Percentiles rank a stretch among this genome's conserved stretches.
These are phyloP conservation scores for Cettia cetti DNA, from an alignment of 2,113 vertebrate species.

Conservation along the genomic window DNA sequence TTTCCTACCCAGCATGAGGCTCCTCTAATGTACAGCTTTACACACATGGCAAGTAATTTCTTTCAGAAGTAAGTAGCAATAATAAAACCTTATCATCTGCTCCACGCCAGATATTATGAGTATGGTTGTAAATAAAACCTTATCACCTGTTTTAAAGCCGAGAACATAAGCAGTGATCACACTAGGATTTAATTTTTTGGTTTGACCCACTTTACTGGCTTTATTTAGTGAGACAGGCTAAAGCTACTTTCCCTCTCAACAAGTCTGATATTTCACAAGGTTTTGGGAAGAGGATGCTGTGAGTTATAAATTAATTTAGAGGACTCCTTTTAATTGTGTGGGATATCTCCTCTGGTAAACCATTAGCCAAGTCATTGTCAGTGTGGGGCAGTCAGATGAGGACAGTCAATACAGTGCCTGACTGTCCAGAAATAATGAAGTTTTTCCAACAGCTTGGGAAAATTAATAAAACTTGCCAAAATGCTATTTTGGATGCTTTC, in stretches of 20 bases:
- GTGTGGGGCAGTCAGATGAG: neutral
- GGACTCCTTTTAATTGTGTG: neutral
- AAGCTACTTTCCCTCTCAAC: neutral
- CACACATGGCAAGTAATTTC: neutral
- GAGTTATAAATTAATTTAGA: neutral
- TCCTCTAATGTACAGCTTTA: neutral
- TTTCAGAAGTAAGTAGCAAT: conserved; percentile 7
- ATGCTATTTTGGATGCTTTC: neutral
- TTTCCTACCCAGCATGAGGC: neutral
- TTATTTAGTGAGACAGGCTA: neutral
- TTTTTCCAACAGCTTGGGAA: neutral
- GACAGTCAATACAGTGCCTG: neutral
- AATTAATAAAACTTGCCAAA: conserved; percentile 11
- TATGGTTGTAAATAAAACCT: conserved; percentile 35
- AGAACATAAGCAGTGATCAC: neutral
- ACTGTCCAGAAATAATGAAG: neutral
- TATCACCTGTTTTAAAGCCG: neutral
- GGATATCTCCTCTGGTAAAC: neutral
- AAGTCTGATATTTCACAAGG: neutral
- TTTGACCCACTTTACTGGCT: neutral
- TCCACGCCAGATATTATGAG: neutral
- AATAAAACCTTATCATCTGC: conserved; percentile 37
- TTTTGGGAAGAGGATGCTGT: neutral
- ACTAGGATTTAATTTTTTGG: neutral
- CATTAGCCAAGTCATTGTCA: neutral